These are phyloP conservation scores for Aspidapion aeneum DNA, from an alignment of 2,888 invertebrate species.

Conservation along the genomic window DNA sequence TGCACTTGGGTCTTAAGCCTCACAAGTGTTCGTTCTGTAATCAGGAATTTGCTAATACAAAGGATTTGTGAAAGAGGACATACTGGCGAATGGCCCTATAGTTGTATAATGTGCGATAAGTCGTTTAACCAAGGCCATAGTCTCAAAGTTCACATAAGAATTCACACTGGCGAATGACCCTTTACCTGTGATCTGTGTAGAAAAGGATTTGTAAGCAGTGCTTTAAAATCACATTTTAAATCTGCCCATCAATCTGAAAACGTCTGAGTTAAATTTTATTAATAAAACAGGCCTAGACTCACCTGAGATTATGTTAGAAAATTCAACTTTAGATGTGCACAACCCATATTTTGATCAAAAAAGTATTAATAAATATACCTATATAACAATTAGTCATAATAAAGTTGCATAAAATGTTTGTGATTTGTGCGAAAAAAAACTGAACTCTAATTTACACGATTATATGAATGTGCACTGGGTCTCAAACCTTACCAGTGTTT, in stretches of 20 bases:
- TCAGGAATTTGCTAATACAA: constrained; percentile 55
- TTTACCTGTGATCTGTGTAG: constrained; percentile 50
- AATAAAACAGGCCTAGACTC: too few relatives aligned
- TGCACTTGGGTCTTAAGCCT: constrained; percentile 46
- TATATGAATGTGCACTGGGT: constrained; percentile 40
- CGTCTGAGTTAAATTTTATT: too few relatives aligned
- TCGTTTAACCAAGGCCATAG: constrained; percentile 32
- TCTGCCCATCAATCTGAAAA: constrained; percentile 11
- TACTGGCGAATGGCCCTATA: constrained; percentile 52
- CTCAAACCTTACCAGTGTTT: constrained; percentile 50
- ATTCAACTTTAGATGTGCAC: too few relatives aligned
- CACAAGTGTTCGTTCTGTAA: constrained; percentile 53
- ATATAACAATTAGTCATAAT: too few relatives aligned
- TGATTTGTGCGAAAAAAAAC: constrained; percentile 52
- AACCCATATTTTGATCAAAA: too few relatives aligned
- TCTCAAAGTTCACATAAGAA: constrained; percentile 33
- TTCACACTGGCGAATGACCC: constrained; percentile 48
- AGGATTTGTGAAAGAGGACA: constrained; percentile 47
- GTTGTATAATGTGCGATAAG: constrained; percentile 47
- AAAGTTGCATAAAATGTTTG: too few relatives aligned
- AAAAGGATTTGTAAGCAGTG: constrained; percentile 36
- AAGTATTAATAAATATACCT: too few relatives aligned
- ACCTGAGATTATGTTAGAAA: too few relatives aligned
- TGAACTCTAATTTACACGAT: constrained; percentile 44
- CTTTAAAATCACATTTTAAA: constrained; percentile 35